Base-by-base conservation (phyloP, 2,888 invertebrate genomes). In the Drosophila anomelani region DNA sequence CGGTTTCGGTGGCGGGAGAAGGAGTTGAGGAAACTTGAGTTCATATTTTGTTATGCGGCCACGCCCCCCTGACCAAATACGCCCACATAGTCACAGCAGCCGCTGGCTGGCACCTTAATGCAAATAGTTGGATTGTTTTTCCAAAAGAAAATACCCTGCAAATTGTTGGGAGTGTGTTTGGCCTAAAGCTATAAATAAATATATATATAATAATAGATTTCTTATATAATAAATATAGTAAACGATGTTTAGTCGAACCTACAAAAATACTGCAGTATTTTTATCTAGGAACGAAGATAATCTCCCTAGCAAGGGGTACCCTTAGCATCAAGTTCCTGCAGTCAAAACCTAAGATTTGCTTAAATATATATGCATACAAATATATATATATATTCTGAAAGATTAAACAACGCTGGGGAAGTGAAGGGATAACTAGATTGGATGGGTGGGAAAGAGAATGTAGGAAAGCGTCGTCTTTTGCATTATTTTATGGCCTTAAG, bases 401-500 rank as follows among this genome's bases (percentile, higher is more conserved):
- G 34, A 23, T 43, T 41, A n/a, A 8, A 20, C 10, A 47, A 47
- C 15, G 8, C 20, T 32, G 51, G n/a, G 3, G 10, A 49, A 56
- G 56, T 20, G 34, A 46, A 43, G 38, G 13, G 15, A 57, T 44
- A 67, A 43, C 41, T 51, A 41, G 63, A 63, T 60, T 46, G 47
- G 13, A 13, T 20, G 41, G 32, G 26, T 12, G 34, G n/a, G 23
- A 9, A 29, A 38, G 12, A 39, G 41, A 55, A 41, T n/a, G 17
- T 23, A 43, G 32, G 32, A 15, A 15, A 15, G 1, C 44, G 38
- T 51, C 66, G 64, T 76, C 67, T 81, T 78, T 78, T 47, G 81
- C 84, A 86, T 84, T 84, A 84, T 84, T 82, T 86, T 77, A 86
- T 84, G 77, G 85, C 87, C 81, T 66, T 56, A 74, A 81, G 87